These are phyloP conservation scores for Macroglossus sobrinus DNA, from an alignment of 2,113 vertebrate genomes.

Conservation along the genomic window DNA sequence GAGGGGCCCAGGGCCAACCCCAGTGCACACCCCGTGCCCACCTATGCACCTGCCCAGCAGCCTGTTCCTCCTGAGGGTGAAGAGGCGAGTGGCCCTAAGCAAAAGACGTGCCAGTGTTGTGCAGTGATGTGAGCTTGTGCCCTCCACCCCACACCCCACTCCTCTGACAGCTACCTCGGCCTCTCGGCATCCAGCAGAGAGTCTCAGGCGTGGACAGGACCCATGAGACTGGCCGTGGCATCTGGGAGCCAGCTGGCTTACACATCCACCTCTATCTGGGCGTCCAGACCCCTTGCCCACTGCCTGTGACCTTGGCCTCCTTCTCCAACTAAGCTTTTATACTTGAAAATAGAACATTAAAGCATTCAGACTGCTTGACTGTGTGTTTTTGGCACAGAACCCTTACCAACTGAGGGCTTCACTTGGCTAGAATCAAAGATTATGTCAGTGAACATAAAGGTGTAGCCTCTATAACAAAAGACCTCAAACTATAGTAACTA, in stretches of 20 bases:
- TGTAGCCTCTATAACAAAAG: not conserved
- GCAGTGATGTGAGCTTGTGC: conserved; percentile 70
- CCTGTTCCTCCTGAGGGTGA: not conserved
- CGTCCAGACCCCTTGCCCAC: not conserved
- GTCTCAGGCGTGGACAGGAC: not conserved
- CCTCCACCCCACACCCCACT: not conserved
- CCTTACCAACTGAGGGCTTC: not conserved
- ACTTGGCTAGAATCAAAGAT: not conserved
- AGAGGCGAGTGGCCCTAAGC: conserved; percentile 62
- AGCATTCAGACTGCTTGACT: not conserved
- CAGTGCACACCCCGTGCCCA: conserved; percentile 33
- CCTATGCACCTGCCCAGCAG: conserved; percentile 61
- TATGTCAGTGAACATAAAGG: too few relatives aligned
- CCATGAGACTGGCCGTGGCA: not conserved
- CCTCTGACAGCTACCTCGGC: conserved; percentile 73
- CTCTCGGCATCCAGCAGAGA: conserved; percentile 48
- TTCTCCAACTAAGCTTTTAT: conserved; percentile 63
- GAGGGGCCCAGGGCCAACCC: not conserved
- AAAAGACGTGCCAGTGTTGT: conserved; percentile 81
- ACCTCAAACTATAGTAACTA: not conserved
- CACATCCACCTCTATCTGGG: not conserved
- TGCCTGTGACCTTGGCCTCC: conserved; percentile 55
- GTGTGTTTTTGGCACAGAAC: not conserved
- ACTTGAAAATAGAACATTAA: conserved; percentile 73
- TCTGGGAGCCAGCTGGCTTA: conserved; percentile 1